A percentile compares a stretch with the other conserved stretches of the same genome.
Conservation (phyloP, 1,140 invertebrate species). For the Phortica variegata region DNA sequence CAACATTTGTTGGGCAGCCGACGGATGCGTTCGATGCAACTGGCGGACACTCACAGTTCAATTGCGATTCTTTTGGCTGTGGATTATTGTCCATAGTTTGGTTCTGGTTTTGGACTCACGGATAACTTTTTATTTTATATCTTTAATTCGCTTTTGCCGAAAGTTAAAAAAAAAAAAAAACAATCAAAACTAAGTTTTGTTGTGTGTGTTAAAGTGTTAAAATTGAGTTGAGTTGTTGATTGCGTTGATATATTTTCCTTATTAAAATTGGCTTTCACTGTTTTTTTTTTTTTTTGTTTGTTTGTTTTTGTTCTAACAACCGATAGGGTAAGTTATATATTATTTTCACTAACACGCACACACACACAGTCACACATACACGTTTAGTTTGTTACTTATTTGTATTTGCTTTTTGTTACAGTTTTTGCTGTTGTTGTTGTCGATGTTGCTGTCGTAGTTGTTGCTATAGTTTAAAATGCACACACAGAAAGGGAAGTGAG, state of each 20-base stretch:
- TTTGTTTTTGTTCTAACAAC: slow-evolving; percentile 7
- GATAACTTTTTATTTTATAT: too few relatives aligned
- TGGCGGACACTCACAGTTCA: slow-evolving; percentile 26
- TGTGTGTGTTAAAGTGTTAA: slow-evolving; percentile 5
- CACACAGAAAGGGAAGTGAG: not conserved
- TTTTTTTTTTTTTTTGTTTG: slow-evolving; percentile 25
- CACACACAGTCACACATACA: slow-evolving; percentile 14
- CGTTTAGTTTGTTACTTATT: slow-evolving; percentile 19
- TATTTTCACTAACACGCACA: slow-evolving; percentile 6
- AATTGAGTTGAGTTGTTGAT: slow-evolving; percentile 10
- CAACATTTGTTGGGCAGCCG: slow-evolving; percentile 37
- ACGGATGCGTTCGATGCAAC: slow-evolving; percentile 24
- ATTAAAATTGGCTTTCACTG: slow-evolving; percentile 1
- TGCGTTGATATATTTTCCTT: slow-evolving; percentile 8
- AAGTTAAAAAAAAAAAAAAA: not conserved
- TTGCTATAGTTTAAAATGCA: not conserved
- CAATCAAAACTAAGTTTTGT: not conserved
- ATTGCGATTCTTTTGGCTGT: slow-evolving; percentile 31
- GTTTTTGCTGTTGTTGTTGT: too few relatives aligned
- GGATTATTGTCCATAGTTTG: slow-evolving; percentile 43
- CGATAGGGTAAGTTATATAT: too few relatives aligned
- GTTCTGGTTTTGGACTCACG: not conserved
- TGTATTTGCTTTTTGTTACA: too few relatives aligned
- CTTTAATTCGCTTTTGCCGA: too few relatives aligned
- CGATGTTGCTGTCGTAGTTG: slow-evolving; percentile 1